Percentiles rank a stretch among this genome's conserved stretches.
Conservation (phyloP, 2,113 vertebrate species). For the Carettochelys insculpta region DNA sequence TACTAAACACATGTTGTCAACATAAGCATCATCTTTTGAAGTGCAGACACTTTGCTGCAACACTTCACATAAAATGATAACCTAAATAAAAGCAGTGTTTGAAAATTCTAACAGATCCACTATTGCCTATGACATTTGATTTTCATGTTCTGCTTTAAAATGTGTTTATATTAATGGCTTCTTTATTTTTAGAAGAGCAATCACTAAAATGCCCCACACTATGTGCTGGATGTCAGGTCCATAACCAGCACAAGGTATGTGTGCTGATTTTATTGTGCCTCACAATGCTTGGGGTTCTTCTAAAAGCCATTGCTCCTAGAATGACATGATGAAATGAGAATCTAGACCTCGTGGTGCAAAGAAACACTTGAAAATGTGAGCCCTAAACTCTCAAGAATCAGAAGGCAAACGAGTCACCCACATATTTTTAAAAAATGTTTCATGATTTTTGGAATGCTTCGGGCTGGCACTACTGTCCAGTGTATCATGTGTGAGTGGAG, state of each 20-base stretch:
- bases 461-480: neutral
- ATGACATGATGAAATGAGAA: neutral
- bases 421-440: no score
- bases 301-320: neutral
- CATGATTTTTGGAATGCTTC: neutral
- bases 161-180: slow-evolving; percentile 56
- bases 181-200: slow-evolving; percentile 55
- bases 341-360: neutral
- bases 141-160: slow-evolving; percentile 40
- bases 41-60: slow-evolving; percentile 12
- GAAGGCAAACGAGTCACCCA: neutral
- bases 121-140: slow-evolving; percentile 52
- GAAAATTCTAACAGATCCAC: slow-evolving; percentile 49
- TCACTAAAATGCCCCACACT: neutral
- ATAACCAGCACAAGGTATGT: neutral
- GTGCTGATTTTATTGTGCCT: neutral
- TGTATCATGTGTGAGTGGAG: neutral
- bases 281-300: neutral
- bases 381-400: neutral
- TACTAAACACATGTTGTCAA: slow-evolving; percentile 36
- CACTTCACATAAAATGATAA: slow-evolving; percentile 56
- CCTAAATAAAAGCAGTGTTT: slow-evolving; percentile 46
- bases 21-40: slow-evolving; percentile 31
- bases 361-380: neutral
- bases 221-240: slow-evolving; percentile 20